Percentiles rank a stretch among this genome's conserved stretches.
phyloP scores from a whole-genome alignment of 2,888 invertebrate species.

The Hololepta plana region DNA sequence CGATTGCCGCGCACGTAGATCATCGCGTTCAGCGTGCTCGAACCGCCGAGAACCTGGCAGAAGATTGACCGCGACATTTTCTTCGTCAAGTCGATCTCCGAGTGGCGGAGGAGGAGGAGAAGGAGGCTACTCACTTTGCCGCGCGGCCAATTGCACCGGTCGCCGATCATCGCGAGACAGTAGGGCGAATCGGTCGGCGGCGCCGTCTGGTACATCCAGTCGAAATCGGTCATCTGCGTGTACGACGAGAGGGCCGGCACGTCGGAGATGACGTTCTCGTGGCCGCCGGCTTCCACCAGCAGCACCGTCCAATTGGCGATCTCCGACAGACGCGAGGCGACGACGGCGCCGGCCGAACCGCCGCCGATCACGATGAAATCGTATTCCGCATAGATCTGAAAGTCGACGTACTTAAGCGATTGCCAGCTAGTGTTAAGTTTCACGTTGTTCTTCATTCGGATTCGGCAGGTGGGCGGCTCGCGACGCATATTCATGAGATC shows the following conservation, averaged over 20 bases:
- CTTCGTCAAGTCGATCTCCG: neutral
- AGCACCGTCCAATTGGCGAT: conserved; percentile 66
- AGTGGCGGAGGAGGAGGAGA: no score
- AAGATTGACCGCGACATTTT: neutral
- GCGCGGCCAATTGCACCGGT: conserved; percentile 80
- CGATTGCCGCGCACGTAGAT: conserved; percentile 78
- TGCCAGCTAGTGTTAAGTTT: no score
- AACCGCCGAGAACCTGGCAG: conserved; percentile 52
- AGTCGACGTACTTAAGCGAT: conserved; percentile 11
- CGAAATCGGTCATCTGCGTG: conserved; percentile 67
- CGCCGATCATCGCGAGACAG: conserved; percentile 74
- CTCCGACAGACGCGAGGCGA: conserved; percentile 70
- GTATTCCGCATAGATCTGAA: conserved; percentile 56
- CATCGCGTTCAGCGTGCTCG: conserved; percentile 81
- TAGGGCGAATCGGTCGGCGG: conserved; percentile 60
- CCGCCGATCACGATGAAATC: conserved; percentile 78
- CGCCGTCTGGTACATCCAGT: conserved; percentile 85
- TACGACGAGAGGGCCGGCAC: conserved; percentile 73
- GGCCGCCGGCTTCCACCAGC: conserved; percentile 70
- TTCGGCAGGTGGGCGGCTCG: no score
- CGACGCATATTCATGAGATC: no score
- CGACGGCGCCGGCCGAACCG: conserved; percentile 78
- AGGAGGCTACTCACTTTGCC: conserved; percentile 45
- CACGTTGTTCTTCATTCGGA: no score
- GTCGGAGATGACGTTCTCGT: conserved; percentile 79